These are phyloP conservation scores for Pseudomugil gertrudae DNA, from an alignment of 2,797 vertebrate genomes.

Conservation along the genomic window DNA sequence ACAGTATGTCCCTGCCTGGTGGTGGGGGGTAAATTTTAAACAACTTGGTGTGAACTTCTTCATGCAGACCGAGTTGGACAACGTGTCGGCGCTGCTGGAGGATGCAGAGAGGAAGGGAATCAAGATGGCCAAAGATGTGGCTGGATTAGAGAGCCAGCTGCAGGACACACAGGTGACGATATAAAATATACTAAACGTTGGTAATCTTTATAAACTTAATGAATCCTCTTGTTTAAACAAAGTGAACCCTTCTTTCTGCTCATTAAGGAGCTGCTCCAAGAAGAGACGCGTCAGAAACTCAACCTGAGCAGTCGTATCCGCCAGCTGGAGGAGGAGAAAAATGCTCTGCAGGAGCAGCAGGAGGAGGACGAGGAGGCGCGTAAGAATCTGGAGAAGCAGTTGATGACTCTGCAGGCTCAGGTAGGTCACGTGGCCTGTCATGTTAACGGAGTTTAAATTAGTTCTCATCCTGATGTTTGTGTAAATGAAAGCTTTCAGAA, in stretches of 20 bases:
- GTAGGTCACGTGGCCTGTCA: constrained; percentile 63
- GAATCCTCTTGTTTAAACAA: background rate
- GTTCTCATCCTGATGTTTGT: background rate
- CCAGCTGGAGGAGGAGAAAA: constrained; percentile 97
- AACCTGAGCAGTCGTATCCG: constrained; percentile 94
- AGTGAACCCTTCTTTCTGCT: background rate
- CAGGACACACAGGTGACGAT: constrained; percentile 92
- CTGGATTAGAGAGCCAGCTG: constrained; percentile 92
- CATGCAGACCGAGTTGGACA: constrained; percentile 92
- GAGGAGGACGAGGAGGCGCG: constrained; percentile 96
- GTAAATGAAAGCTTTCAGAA: constrained; percentile 84
- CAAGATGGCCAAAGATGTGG: constrained; percentile 91
- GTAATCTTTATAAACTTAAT: background rate
- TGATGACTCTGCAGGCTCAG: constrained; percentile 89
- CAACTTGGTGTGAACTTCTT: constrained; percentile 17
- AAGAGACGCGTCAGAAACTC: constrained; percentile 97
- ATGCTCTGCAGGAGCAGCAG: constrained; percentile 92
- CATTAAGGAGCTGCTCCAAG: constrained; percentile 93
- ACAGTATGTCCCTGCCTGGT: no score
- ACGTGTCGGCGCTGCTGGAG: constrained; percentile 90
- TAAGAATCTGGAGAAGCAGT: constrained; percentile 93
- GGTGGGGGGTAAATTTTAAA: no score
- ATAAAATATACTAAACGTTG: background rate
- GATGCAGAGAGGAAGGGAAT: constrained; percentile 97
- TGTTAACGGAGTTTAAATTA: background rate